Conservation (phyloP, 2,797 vertebrate genomes). For the Leptatherina wallacei region DNA sequence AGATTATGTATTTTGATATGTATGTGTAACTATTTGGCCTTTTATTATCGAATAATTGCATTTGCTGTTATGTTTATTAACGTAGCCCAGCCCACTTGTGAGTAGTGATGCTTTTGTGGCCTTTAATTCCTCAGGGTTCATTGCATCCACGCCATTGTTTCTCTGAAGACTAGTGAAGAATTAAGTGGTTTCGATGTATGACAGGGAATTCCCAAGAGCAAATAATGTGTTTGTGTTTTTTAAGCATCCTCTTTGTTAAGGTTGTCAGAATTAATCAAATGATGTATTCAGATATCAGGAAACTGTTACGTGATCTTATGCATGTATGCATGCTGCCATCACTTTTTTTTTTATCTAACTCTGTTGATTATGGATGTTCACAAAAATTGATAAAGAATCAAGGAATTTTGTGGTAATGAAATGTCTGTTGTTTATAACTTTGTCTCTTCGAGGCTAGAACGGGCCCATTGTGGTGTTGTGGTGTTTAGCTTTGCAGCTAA, state of each 20-base stretch:
- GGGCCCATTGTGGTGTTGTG: slow-evolving; percentile 1
- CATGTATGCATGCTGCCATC: not conserved
- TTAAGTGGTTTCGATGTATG: slow-evolving; percentile 11
- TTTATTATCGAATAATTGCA: not conserved
- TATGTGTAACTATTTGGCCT: not conserved
- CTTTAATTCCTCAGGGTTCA: slow-evolving; percentile 67
- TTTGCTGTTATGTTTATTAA: slow-evolving; percentile 11
- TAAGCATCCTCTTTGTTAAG: not conserved
- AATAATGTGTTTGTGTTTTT: not conserved
- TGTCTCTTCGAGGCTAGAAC: not conserved
- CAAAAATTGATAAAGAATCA: not conserved
- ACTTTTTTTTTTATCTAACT: not conserved
- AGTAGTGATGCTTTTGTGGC: slow-evolving; percentile 64
- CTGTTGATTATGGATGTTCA: not conserved
- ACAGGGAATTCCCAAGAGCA: not conserved
- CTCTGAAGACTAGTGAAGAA: slow-evolving; percentile 51
- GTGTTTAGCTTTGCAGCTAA: not conserved
- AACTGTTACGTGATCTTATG: slow-evolving; percentile 4
- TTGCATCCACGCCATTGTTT: slow-evolving; percentile 80
- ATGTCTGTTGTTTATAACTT: not conserved
- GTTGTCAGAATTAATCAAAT: not conserved
- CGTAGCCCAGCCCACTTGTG: slow-evolving; percentile 27
- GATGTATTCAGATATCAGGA: not conserved
- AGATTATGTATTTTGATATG: not conserved
- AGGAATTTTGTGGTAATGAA: not conserved